phyloP scores from a whole-genome alignment of 2,888 invertebrate species.

The Thalpophila matura region DNA sequence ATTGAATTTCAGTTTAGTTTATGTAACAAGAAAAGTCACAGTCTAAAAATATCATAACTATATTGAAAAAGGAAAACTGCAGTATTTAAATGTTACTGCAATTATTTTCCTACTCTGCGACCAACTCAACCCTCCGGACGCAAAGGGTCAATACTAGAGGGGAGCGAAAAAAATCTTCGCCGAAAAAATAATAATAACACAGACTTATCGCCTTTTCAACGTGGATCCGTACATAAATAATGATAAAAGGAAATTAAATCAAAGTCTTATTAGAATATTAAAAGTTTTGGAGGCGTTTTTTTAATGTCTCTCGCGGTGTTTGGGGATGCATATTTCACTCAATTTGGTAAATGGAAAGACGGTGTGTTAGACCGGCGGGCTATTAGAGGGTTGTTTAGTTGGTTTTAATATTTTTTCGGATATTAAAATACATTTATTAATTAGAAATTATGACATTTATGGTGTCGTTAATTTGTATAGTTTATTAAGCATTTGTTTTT shows the following conservation, averaged over 20 bases:
- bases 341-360: conserved; percentile 87
- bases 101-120: conserved; percentile 64
- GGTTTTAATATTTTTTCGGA: conserved; percentile 71
- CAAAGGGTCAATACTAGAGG: conserved; percentile 72
- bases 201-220: conserved; percentile 86
- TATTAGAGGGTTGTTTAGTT: conserved; percentile 77
- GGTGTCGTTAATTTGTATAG: conserved; percentile 48
- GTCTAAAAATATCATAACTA: background rate
- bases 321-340: conserved; percentile 89
- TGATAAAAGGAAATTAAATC: conserved; percentile 91
- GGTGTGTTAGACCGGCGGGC: conserved; percentile 73
- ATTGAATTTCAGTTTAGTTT: background rate
- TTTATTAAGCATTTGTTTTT: conserved; percentile 6
- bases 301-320: conserved; percentile 87
- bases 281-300: conserved; percentile 88
- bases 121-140: conserved; percentile 70
- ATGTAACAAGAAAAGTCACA: conserved; percentile 3
- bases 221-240: conserved; percentile 89
- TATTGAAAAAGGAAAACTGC: background rate
- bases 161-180: conserved; percentile 71
- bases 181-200: conserved; percentile 82
- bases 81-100: background rate
- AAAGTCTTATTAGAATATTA: conserved; percentile 90
- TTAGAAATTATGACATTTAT: conserved; percentile 74
- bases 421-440: conserved; percentile 79